These are phyloP conservation scores for Pagetopsis macropterus DNA, from an alignment of 2,797 vertebrate genomes.

Conservation along the genomic window DNA sequence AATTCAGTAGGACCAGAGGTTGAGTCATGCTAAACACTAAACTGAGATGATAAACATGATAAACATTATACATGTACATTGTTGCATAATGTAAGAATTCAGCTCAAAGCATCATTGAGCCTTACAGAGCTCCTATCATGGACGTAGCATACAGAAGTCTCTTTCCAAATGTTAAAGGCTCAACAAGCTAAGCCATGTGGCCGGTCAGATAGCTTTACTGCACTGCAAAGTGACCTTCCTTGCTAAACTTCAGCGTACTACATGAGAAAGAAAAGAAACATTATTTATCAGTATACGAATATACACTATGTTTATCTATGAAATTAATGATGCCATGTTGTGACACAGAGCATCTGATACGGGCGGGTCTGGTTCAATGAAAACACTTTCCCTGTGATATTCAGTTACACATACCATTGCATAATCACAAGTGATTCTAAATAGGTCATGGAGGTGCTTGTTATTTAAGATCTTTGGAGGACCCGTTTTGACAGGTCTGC, in stretches of 20 bases:
- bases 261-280: constrained; percentile 17
- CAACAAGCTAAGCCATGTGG: background rate
- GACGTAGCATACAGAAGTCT: background rate
- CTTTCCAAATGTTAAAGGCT: background rate
- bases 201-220: background rate
- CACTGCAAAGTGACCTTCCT: constrained; percentile 2
- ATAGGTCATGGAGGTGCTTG: constrained; percentile 71
- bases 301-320: background rate
- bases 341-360: constrained; percentile 64
- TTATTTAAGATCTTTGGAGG: constrained; percentile 73
- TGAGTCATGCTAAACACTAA: background rate
- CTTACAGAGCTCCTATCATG: background rate
- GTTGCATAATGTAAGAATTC: background rate
- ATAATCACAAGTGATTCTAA: constrained; percentile 74
- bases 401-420: constrained; percentile 74
- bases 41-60: background rate
- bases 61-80: background rate
- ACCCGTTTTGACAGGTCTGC: constrained; percentile 70
- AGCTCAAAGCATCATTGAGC: background rate
- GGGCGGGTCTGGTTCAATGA: constrained; percentile 59
- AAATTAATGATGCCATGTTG: constrained; percentile 39
- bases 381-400: constrained; percentile 72
- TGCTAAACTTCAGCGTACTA: background rate
- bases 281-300: too few relatives aligned
- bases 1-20: too few relatives aligned